Evolutionary conservation across 1,140 invertebrate species (phyloP).

Genomic region (Pseudomyrmex pallidus): DNA sequence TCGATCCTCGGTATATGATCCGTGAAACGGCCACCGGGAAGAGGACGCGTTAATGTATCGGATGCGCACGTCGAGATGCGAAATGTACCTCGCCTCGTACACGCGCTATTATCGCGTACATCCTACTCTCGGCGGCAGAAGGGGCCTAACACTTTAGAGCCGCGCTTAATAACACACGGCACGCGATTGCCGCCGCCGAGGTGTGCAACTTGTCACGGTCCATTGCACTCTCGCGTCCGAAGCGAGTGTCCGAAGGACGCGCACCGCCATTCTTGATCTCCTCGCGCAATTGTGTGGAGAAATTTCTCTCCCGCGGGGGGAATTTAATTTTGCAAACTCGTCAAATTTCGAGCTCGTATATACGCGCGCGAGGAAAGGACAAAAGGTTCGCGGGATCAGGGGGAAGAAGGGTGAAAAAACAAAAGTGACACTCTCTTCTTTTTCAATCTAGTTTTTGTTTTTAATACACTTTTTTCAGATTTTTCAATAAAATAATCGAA

Average conservation of each 20-base stretch:
- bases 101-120: constrained; percentile 11
- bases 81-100: not conserved
- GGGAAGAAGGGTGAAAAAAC: too few relatives aligned
- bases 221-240: constrained; percentile 40
- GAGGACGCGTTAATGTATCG: constrained; percentile 30
- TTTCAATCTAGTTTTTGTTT: too few relatives aligned
- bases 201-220: constrained; percentile 44
- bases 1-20: constrained; percentile 31
- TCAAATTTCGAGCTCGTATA: too few relatives aligned
- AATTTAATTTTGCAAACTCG: too few relatives aligned
- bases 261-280: constrained; percentile 21
- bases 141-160: constrained; percentile 50
- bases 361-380: too few relatives aligned
- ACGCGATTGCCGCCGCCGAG: constrained; percentile 57
- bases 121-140: not conserved
- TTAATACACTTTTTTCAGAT: too few relatives aligned
- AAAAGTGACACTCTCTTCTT: too few relatives aligned
- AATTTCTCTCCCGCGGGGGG: not conserved
- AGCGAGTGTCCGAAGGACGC: constrained; percentile 33
- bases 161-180: constrained; percentile 67
- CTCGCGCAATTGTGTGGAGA: not conserved
- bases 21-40: constrained; percentile 49
- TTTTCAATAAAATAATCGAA: too few relatives aligned
- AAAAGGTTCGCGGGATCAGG: too few relatives aligned
- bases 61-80: not conserved